Evolutionary conservation across 2,888 invertebrate genomes (phyloP).

Genomic region (Cantharis rustica): DNA sequence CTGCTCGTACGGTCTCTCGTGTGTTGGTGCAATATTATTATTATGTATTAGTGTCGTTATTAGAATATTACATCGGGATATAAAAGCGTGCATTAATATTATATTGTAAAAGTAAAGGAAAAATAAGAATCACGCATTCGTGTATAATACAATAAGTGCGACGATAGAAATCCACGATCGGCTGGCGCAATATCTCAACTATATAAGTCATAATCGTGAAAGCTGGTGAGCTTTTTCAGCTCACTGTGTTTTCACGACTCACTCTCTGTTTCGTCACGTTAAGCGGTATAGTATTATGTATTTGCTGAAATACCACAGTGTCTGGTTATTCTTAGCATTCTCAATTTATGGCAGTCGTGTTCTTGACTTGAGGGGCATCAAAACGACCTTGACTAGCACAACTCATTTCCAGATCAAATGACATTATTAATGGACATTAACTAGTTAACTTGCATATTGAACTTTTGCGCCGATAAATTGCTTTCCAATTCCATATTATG

Average conservation of each 20-base stretch:
- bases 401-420: slow-evolving; percentile 34
- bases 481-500: slow-evolving; percentile 13
- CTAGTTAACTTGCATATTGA: slow-evolving; percentile 35
- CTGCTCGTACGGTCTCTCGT: neutral
- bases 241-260: slow-evolving; percentile 34
- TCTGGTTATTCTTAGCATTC: slow-evolving; percentile 35
- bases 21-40: neutral
- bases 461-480: slow-evolving; percentile 33
- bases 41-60: slow-evolving; percentile 15
- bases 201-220: slow-evolving; percentile 35
- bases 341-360: slow-evolving; percentile 36
- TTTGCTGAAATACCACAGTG: slow-evolving; percentile 38
- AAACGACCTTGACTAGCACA: slow-evolving; percentile 27
- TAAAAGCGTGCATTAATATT: slow-evolving; percentile 33
- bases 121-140: slow-evolving; percentile 39
- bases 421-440: slow-evolving; percentile 37
- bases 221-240: slow-evolving; percentile 31
- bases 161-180: slow-evolving; percentile 32
- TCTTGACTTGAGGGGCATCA: slow-evolving; percentile 25
- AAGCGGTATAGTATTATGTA: slow-evolving; percentile 35
- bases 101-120: slow-evolving; percentile 35
- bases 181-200: slow-evolving; percentile 31
- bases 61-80: slow-evolving; percentile 35
- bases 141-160: slow-evolving; percentile 36
- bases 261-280: slow-evolving; percentile 38